phyloP scores from a whole-genome alignment of 2,797 vertebrate species.

The Myripristis jacobus region DNA sequence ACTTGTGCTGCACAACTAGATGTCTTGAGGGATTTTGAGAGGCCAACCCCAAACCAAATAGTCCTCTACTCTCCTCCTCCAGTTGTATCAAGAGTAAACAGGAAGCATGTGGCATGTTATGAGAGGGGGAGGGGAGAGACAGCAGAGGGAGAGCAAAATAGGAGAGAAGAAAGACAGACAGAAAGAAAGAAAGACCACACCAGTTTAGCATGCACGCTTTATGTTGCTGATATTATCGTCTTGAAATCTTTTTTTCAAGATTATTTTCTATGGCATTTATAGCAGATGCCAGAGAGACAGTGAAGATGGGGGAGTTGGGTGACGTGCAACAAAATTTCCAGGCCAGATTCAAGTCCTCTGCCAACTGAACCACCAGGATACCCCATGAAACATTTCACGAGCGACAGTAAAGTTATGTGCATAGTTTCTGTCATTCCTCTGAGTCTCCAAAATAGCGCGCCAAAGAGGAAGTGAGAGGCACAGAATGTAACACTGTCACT shows the following conservation, averaged over 20 bases:
- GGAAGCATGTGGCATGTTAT: conserved; percentile 78
- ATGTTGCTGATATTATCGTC: no score
- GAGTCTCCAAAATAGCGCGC: conserved; percentile 56
- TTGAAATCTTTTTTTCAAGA: no score
- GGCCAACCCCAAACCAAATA: conserved; percentile 60
- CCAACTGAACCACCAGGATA: no score
- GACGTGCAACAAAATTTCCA: conserved; percentile 11
- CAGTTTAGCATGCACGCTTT: not conserved
- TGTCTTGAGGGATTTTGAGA: conserved; percentile 36
- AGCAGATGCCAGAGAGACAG: conserved; percentile 8
- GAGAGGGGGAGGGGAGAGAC: conserved; percentile 65
- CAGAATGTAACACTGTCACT: conserved; percentile 41
- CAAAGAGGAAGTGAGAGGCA: conserved; percentile 60
- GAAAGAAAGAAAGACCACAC: conserved; percentile 16
- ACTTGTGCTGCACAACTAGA: conserved; percentile 9
- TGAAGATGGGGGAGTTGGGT: conserved; percentile 4
- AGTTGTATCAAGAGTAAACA: conserved; percentile 84
- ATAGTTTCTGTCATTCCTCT: conserved; percentile 24
- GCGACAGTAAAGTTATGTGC: conserved; percentile 3
- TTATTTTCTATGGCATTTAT: no score
- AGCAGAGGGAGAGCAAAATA: conserved; percentile 26
- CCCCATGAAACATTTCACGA: conserved; percentile 8
- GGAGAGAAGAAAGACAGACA: conserved; percentile 17
- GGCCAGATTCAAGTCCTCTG: not conserved
- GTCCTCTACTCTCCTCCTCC: conserved; percentile 62